These are phyloP conservation scores for Vulpes ferrilata DNA, from an alignment of 2,113 vertebrate species.

Conservation along the genomic window DNA sequence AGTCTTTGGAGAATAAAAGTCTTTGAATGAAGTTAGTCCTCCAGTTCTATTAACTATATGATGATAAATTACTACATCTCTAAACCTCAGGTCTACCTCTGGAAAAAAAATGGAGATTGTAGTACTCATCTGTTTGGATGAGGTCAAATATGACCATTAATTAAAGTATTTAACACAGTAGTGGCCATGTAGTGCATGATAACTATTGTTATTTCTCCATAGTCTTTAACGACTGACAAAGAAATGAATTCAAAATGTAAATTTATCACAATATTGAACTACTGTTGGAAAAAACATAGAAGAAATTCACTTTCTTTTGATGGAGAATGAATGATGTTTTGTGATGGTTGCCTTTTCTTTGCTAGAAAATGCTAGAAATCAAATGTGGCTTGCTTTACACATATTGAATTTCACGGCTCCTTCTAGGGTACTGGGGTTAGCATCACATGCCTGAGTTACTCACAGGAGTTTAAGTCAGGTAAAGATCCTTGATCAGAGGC, in stretches of 20 bases:
- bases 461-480: not conserved
- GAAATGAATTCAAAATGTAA: constrained; percentile 3
- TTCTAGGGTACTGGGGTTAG: not conserved
- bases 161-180: not conserved
- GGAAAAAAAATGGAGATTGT: not conserved
- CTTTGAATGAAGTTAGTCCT: not conserved
- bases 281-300: not conserved
- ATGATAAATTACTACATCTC: not conserved
- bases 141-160: not conserved
- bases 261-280: not conserved
- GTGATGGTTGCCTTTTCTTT: not conserved
- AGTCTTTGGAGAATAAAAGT: not conserved
- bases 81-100: not conserved
- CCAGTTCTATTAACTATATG: not conserved
- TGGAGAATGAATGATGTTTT: not conserved
- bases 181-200: not conserved
- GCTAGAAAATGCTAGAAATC: not conserved
- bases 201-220: not conserved
- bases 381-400: not conserved
- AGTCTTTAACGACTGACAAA: not conserved
- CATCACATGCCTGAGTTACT: not conserved
- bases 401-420: not conserved
- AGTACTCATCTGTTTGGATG: not conserved
- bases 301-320: not conserved
- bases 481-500: not conserved